Evolutionary conservation across 2,113 vertebrate genomes (phyloP), one percentile per base, ranked within the genome.

Genomic region (Scartelaos histophorus): DNA sequence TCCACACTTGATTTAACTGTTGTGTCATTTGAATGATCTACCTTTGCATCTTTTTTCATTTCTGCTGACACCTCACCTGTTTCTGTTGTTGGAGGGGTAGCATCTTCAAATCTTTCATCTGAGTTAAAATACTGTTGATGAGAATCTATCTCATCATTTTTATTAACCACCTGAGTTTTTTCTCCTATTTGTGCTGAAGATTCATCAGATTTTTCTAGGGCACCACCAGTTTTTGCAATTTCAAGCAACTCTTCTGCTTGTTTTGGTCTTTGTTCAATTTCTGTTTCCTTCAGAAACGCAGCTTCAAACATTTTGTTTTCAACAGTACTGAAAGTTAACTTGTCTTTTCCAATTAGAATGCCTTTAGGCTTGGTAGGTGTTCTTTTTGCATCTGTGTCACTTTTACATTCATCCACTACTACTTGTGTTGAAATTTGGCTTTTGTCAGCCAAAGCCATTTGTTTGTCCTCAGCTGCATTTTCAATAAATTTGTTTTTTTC

Each of bases 321-420:
- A 66, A 45, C 13, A 43, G n/a, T 54, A 16, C 13, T 45, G 3
- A n/a, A 11, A 38, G 7, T 49, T 47, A 2, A 17, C 49, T 57
- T 57, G 43, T 58, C n/a, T 0, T 25, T 29, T 25, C n/a, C 51
- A 67, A 57, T 13, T 49, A 12, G 13, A 21, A 57, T 69, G 3
- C 6, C 4, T 65, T 64, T 16, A 53, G 19, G 1, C 43, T 74
- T 80, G 60, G 53, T 24, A 51, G 54, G 35, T 25, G 65, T 65
- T 56, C 15, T 10, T 57, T 46, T 66, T 46, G 13, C 12, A 15
- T 22, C 35, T 45, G 34, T 11, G 3, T 13, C n/a, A 45, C 35
- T 21, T 15, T 66, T 13, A 66, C 7, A 11, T 15, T 69, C 58
- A 73, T 47, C 17, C 17, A 3, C 47, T 7, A 57, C 11, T 2